Base-by-base conservation (phyloP, 1,140 invertebrate genomes). In the Drosophila santomea region DNA sequence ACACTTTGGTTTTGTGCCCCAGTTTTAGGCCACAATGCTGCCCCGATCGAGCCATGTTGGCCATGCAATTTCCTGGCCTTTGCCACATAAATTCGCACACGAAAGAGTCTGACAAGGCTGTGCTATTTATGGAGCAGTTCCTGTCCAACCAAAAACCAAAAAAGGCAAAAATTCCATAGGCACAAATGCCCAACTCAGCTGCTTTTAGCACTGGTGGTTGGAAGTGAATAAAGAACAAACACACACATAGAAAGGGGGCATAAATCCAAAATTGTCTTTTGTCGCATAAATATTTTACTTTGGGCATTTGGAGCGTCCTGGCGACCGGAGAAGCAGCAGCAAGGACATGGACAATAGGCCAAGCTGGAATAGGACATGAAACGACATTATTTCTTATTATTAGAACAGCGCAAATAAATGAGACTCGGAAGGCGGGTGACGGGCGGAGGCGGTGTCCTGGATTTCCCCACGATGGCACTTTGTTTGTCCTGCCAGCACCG, bases 191-290 rank as follows among this genome's bases (percentile, higher is more conserved):
- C 59, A 86, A 81, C 63, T 80, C 73, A 72, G 84, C 68, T 62
- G 61, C 72, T 84, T 71, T 83, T 77, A 79, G 68, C 74, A 50
- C 60, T 54, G 58, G 60, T 54, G 35, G 62, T 41, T 44, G 45
- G 43, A 25, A 20, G 17, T 28, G 32, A 39, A 28, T n/a, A 35
- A 20, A 41, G 50, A 50, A 64, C 59, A 51, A 2, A 7, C 25
- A 28, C 7, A 61, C 38, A 69, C 32, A 74, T 4, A 68, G 44
- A 56, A 0, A 25, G 4, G 63, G 54, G 57, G 63, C 84, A 89
- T 89, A 89, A 89, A 89, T 89, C 85, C 84, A 78, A 89, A 89
- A 89, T 90, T 89, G 84, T 84, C 84, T 76, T 90, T 90, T 89
- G 85, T 90, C 85, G 84, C 84, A 89, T 90, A 89, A 89, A 89